phyloP scores from a whole-genome alignment of 2,797 vertebrate species.

The Danio kyathit region DNA sequence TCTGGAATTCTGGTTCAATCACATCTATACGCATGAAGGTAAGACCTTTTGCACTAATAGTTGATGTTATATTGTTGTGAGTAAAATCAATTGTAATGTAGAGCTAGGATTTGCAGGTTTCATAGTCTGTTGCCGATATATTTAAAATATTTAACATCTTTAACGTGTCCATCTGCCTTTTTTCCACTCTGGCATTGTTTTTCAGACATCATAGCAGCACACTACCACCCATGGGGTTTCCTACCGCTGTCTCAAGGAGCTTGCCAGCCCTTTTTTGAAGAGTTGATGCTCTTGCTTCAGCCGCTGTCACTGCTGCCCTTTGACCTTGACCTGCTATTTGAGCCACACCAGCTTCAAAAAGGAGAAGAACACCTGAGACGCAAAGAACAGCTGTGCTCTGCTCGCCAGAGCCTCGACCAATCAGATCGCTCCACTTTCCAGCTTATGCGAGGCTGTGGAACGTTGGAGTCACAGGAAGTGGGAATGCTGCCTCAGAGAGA shows the following conservation, averaged over 20 bases:
- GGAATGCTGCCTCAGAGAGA: slow-evolving; percentile 66
- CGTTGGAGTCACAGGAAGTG: slow-evolving; percentile 59
- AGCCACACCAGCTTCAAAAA: slow-evolving; percentile 89
- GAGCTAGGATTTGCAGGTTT: neutral
- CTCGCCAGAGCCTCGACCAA: slow-evolving; percentile 84
- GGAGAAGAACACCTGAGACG: slow-evolving; percentile 88
- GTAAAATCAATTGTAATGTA: neutral
- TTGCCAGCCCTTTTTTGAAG: slow-evolving; percentile 90
- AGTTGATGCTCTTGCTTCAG: slow-evolving; percentile 94
- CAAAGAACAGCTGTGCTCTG: slow-evolving; percentile 90
- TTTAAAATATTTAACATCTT: neutral
- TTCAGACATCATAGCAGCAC: slow-evolving; percentile 87
- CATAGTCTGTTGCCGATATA: neutral
- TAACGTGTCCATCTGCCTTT: slow-evolving; percentile 13
- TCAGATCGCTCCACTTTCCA: slow-evolving; percentile 92
- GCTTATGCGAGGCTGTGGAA: slow-evolving; percentile 85
- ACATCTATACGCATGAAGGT: slow-evolving; percentile 97
- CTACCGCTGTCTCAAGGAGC: slow-evolving; percentile 87
- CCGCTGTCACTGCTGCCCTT: slow-evolving; percentile 95
- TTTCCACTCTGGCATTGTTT: slow-evolving; percentile 15
- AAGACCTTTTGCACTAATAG: slow-evolving; percentile 34
- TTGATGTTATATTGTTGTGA: neutral
- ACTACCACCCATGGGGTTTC: slow-evolving; percentile 93
- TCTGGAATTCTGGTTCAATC: slow-evolving; percentile 97
- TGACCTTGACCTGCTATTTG: slow-evolving; percentile 92